Base-by-base conservation (phyloP, 2,888 invertebrate species). In the Nephrocerus scutellatus region DNA sequence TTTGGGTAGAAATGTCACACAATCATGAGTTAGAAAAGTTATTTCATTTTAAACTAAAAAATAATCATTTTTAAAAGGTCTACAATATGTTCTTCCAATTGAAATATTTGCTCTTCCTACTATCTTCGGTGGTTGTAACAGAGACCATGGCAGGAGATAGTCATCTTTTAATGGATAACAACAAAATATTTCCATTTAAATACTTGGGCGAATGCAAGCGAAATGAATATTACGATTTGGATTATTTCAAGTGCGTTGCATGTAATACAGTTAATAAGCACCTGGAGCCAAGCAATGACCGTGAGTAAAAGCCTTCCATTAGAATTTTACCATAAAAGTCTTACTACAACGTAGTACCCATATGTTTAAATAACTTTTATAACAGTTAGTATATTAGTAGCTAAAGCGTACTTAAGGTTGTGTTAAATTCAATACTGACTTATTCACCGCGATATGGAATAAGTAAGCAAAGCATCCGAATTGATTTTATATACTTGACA, bases 141-240 rank as follows among this genome's bases (percentile, higher is more conserved):
- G 6, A 25, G 18, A 13, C 32, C 3, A 16, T 30, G 5, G 1
- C 23, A 4, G 22, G 25, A 25, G 25, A 32, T 12, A 35, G 19
- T 18, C 15, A 12, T 13, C 24, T 25, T 9, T 8, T 22, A 5
- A 20, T 34, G 6, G 18, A 10, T 9, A 29, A 28, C 10, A 47
- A 47, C 30, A 31, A 18, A 7, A 43, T 43, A 14, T 47, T 47
- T 35, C 7, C 19, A 12, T 45, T 25, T 10, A 41, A 28, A 8
- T 39, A 39, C 30, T 38, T 38, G n/a, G 31, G 7, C 13, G 54
- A 62, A 44, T 75, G 75, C 53, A 62, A 58, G 24, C 51, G 49
- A 39, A 64, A 66, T 45, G 72, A 74, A 53, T 72, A 70, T 54
- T 75, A 73, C 43, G 69, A 73, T 57, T 49, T 69, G 25, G 62